phyloP scores from a whole-genome alignment of 2,888 invertebrate species.

The Eupeodes luniger region DNA sequence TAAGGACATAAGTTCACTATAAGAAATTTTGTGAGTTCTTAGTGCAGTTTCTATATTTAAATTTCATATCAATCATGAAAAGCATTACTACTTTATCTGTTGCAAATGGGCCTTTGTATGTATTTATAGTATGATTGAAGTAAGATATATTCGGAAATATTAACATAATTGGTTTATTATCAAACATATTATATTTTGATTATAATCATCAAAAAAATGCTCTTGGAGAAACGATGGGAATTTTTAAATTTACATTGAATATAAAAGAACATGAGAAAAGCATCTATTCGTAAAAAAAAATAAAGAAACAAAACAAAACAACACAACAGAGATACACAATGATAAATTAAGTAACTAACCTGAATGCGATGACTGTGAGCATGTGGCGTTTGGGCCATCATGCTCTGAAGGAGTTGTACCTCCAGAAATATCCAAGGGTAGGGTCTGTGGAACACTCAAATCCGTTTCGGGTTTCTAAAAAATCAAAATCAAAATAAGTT shows the following conservation, averaged over 20 bases:
- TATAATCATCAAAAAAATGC: neutral
- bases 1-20: no score
- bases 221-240: neutral
- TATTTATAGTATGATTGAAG: neutral
- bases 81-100: no score
- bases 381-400: slow-evolving; percentile 81
- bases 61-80: no score
- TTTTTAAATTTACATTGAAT: slow-evolving; percentile 7
- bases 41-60: no score
- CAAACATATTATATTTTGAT: neutral
- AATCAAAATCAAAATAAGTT: slow-evolving; percentile 70
- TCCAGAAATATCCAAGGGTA: slow-evolving; percentile 84
- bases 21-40: no score
- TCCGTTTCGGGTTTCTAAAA: slow-evolving; percentile 84
- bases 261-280: slow-evolving; percentile 46
- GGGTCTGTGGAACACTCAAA: slow-evolving; percentile 83
- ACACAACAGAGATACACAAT: slow-evolving; percentile 51
- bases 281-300: slow-evolving; percentile 24
- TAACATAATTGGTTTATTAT: neutral
- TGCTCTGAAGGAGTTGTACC: slow-evolving; percentile 84
- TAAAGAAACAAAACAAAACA: slow-evolving; percentile 54
- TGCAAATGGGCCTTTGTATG: no score
- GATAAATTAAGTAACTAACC: slow-evolving; percentile 79
- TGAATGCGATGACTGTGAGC: slow-evolving; percentile 83
- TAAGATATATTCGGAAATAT: neutral